These are phyloP conservation scores for Cirrhinus mrigala DNA, from an alignment of 2,797 vertebrate species.

Conservation along the genomic window DNA sequence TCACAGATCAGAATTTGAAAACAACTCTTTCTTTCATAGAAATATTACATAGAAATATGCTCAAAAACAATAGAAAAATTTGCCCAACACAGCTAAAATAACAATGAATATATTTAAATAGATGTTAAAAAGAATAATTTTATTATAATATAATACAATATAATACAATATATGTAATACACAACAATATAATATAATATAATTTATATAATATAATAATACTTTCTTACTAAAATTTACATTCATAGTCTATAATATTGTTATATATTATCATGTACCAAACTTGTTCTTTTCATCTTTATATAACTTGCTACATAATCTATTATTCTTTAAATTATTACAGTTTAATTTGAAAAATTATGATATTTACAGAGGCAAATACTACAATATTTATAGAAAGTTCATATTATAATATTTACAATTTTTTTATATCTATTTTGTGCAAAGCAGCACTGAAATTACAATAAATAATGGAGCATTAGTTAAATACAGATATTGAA, in stretches of 20 bases:
- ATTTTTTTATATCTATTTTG: not conserved
- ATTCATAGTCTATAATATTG: not conserved
- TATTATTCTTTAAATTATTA: not conserved
- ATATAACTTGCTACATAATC: not conserved
- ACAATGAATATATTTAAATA: not conserved
- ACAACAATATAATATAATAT: too few relatives aligned
- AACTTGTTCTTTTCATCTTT: not conserved
- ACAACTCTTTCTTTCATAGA: not conserved
- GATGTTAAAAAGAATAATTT: too few relatives aligned
- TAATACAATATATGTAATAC: too few relatives aligned
- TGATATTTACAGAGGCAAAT: not conserved
- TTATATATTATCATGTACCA: not conserved
- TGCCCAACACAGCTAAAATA: too few relatives aligned
- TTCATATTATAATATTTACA: not conserved
- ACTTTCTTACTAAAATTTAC: too few relatives aligned
- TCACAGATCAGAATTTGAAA: not conserved
- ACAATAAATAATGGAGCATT: not conserved
- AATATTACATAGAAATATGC: not conserved
- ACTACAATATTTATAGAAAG: not conserved
- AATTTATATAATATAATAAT: too few relatives aligned
- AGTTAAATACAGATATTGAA: not conserved
- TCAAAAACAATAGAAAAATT: not conserved
- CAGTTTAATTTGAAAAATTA: too few relatives aligned
- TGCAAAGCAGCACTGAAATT: not conserved
- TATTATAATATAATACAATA: too few relatives aligned